Conservation (phyloP, 2,888 invertebrate species). For the Ophion obscuratus region DNA sequence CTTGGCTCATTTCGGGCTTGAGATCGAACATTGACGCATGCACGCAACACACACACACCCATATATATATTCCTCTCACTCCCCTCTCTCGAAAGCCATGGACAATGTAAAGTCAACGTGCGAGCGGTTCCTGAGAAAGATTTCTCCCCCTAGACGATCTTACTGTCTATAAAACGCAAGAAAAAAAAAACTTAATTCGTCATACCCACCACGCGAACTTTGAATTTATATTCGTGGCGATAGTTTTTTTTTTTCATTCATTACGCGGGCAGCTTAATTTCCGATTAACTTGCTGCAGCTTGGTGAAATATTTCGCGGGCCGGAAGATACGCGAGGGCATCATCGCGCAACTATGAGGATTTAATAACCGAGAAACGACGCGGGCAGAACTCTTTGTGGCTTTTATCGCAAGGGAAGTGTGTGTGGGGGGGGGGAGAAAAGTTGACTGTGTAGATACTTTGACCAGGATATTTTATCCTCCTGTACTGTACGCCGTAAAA, state of each 20-base stretch:
- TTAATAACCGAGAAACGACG: conserved; percentile 59
- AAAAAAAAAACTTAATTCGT: not conserved
- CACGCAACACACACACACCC: not conserved
- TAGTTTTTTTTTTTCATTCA: not conserved
- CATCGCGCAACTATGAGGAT: conserved; percentile 47
- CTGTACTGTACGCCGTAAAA: conserved; percentile 25
- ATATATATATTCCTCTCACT: not conserved
- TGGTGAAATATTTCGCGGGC: conserved; percentile 28
- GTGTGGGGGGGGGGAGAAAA: not conserved
- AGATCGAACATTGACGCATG: conserved; percentile 20
- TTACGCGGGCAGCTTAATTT: not conserved
- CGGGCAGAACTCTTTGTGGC: conserved; percentile 19
- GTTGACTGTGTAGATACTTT: conserved; percentile 17
- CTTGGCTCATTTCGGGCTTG: conserved; percentile 50
- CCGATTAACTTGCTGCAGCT: not conserved
- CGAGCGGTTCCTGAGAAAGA: not conserved
- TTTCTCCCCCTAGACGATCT: conserved; percentile 23
- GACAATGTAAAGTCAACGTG: conserved; percentile 11
- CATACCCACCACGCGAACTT: not conserved
- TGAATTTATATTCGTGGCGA: not conserved
- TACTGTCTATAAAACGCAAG: not conserved
- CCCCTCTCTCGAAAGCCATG: conserved; percentile 17
- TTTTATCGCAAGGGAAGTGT: conserved; percentile 5
- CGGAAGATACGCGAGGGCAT: conserved; percentile 44
- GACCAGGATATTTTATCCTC: conserved; percentile 27